Base-by-base conservation (phyloP, 2,888 invertebrate genomes). In the Vesta saturnalis region DNA sequence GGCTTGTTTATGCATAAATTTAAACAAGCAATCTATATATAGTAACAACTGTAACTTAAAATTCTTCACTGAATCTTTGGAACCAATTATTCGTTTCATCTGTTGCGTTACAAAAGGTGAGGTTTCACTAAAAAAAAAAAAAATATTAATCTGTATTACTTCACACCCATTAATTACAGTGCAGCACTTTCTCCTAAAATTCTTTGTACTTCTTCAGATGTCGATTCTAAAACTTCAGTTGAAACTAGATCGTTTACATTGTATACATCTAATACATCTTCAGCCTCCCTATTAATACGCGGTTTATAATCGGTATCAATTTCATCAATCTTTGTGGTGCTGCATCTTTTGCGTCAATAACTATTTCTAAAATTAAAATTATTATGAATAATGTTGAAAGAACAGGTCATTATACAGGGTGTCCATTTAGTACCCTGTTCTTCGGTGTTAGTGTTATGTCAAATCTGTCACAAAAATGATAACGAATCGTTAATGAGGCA, bases 221-320 rank as follows among this genome's bases (percentile, higher is more conserved):
- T 59, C 16, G 72, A 64, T 1, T 64, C 23, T 35, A 74, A 55
- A 5, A 72, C 52, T 30, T 85, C 81, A 2, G 80, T 73, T 0
- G 85, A 84, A 46, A 89, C 76, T 14, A 89, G 83, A 21, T 82
- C 79, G 18, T 85, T 73, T 10, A 87, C 71, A 59, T 84, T 79
- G 64, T 88, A 89, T 0, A 89, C 85, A 30, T 86, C 81, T 63
- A 85, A 84, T 0, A 84, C 79, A 49, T 74, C 81, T 1, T 77
- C 77, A 0, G 89, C 88, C 1, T 83, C 77, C 72, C 87, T 79
- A 70, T 89, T 83, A 8, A 89, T 87, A 1, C 88, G 88, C 73
- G 85, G 80, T 59, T 18, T 59, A 69, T 88, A 88, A 35, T 83
- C 82, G 59, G 74, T 78, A 21, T 77, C 76, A 62, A 72, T 77